A percentile compares a stretch with the other conserved stretches of the same genome.
phyloP scores from a whole-genome alignment of 1,140 invertebrate species.

The Caenorhabditis inopinata region DNA sequence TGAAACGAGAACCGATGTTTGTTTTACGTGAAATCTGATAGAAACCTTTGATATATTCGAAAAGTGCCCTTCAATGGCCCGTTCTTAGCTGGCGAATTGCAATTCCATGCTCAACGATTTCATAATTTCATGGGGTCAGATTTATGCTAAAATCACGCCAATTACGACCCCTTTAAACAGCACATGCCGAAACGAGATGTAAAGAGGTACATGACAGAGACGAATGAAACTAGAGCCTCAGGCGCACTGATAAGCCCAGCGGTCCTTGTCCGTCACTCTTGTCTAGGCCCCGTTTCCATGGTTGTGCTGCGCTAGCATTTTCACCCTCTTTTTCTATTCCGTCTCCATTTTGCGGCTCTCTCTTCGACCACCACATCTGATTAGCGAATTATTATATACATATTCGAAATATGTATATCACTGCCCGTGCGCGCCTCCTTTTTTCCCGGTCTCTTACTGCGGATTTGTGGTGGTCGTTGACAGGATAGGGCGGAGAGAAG shows the following conservation, averaged over 20 bases:
- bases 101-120: no score
- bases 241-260: not conserved
- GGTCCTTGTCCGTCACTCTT: not conserved
- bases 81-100: no score
- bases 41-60: not conserved
- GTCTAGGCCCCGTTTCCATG: slow-evolving; percentile 10
- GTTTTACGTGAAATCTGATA: not conserved
- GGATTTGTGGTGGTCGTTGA: slow-evolving; percentile 17
- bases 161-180: not conserved
- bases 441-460: not conserved
- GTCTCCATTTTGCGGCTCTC: not conserved
- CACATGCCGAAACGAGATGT: not conserved
- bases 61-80: no score
- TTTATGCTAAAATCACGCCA: no score
- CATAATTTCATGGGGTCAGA: no score
- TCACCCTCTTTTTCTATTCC: not conserved
- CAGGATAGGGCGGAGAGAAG: not conserved
- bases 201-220: not conserved
- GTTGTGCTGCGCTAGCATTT: slow-evolving; percentile 9
- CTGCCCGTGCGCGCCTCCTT: not conserved
- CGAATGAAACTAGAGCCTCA: not conserved
- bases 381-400: slow-evolving; percentile 31
- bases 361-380: slow-evolving; percentile 6
- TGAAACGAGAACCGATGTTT: not conserved
- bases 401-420: not conserved